Evolutionary conservation across 2,113 vertebrate species (phyloP), one percentile per base, ranked within the genome.

Genomic region (Pagrus major): DNA sequence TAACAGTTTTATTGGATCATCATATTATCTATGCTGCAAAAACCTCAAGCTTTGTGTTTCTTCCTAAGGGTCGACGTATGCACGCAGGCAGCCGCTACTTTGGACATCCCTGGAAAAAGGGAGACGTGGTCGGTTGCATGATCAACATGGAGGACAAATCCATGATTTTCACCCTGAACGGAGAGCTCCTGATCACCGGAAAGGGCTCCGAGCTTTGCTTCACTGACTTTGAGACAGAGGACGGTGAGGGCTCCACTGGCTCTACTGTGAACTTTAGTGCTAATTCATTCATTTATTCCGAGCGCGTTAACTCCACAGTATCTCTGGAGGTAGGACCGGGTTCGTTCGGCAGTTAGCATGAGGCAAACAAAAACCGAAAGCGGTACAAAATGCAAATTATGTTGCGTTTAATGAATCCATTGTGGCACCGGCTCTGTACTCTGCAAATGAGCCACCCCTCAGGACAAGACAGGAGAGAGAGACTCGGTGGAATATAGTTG

Each of bases 81-180:
- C 97, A 99, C 72, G 95, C 95, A 84, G 98, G 98, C 12, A 97
- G 96, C 72, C 96, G 96, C 73, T 98, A 96, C 90, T 99, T 99
- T 87, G 98, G 97, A 58, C 94, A 96, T 27, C 95, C 95, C 1
- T 99, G 98, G 98, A 96, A 96, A 77, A 93, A 94, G 44, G 98
- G 98, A 65, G 98, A 99, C 0, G 96, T 99, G 69, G 98, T 99
- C n/a, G 98, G 98, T 37, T 99, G 97, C 84, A 97, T 99, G 97
- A 99, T 99, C 92, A 98, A 98, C 83, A 94, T 99, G 94, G 96
- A 98, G 86, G 98, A 99, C 83, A 97, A 98, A 71, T 98, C 97
- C 7, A 98, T 99, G 93, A 97, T 99, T 83, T 99, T 99, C 94
- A 99, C 98, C n/a, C 91, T 99, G 80, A 99, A 99, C 54, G 98